These are phyloP conservation scores for Abscondita cerata DNA, from an alignment of 2,888 invertebrate species.

Conservation along the genomic window DNA sequence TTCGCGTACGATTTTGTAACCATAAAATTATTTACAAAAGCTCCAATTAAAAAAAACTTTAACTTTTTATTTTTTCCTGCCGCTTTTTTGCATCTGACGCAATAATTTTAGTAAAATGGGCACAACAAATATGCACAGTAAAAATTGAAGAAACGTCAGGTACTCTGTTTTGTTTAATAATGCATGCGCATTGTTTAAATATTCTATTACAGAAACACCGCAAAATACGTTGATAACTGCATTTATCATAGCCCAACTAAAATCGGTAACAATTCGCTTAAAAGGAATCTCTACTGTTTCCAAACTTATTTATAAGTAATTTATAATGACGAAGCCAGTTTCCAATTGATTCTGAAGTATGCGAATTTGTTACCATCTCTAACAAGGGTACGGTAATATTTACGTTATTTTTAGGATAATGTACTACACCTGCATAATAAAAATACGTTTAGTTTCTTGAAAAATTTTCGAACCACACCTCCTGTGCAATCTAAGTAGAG, in stretches of 20 bases:
- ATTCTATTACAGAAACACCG: background rate
- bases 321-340: background rate
- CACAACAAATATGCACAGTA: constrained; percentile 7
- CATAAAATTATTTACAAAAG: too few relatives aligned
- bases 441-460: background rate
- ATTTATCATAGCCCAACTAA: constrained; percentile 8
- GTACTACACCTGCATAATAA: background rate
- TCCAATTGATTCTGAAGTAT: background rate
- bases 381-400: background rate
- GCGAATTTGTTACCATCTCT: constrained; percentile 6
- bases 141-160: background rate
- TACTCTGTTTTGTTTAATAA: background rate
- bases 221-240: background rate
- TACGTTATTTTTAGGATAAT: background rate
- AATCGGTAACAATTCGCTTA: constrained; percentile 6
- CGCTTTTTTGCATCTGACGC: constrained; percentile 2
- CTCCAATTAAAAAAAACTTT: background rate
- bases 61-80: constrained; percentile 6
- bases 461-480: background rate
- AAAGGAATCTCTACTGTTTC: background rate
- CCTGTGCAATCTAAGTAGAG: constrained; percentile 4
- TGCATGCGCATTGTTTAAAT: background rate
- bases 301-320: too few relatives aligned
- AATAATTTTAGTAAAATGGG: constrained; percentile 7
- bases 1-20: too few relatives aligned